Evolutionary conservation across 2,113 vertebrate species (phyloP).

Genomic region (Tragelaphus scriptus): DNA sequence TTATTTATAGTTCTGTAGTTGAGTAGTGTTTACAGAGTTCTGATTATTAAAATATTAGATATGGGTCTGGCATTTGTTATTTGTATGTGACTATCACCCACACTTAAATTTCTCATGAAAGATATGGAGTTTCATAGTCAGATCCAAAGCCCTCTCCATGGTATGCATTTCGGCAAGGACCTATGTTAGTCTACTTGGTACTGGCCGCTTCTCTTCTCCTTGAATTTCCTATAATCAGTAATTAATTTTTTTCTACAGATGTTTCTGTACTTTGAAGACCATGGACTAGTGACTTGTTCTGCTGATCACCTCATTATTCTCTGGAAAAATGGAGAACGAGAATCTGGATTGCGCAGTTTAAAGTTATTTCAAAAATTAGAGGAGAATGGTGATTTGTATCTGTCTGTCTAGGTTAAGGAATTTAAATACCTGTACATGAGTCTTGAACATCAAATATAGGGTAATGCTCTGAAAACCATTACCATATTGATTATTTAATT

Average conservation of each 20-base stretch:
- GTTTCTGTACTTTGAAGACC: conserved; percentile 91
- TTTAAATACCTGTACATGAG: background rate
- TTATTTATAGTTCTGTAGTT: background rate
- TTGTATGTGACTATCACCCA: background rate
- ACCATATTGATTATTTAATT: background rate
- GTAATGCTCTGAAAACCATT: background rate
- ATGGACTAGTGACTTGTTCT: conserved; percentile 92
- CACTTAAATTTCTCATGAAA: background rate
- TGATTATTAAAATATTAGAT: background rate
- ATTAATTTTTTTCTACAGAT: conserved; percentile 83
- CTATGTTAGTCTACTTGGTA: background rate
- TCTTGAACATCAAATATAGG: background rate
- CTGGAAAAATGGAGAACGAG: conserved; percentile 93
- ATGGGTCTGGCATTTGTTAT: background rate
- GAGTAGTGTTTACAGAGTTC: background rate
- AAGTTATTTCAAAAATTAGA: conserved; percentile 93
- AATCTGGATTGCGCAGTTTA: conserved; percentile 90
- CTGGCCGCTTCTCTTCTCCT: background rate
- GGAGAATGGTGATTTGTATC: conserved; percentile 82
- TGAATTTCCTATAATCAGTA: background rate
- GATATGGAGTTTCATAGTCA: background rate
- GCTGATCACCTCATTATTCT: conserved; percentile 94
- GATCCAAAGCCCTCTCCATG: background rate
- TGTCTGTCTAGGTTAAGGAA: conserved; percentile 52
- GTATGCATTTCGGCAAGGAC: background rate